phyloP scores from a whole-genome alignment of 2,888 invertebrate species.

The Acleris laterana region DNA sequence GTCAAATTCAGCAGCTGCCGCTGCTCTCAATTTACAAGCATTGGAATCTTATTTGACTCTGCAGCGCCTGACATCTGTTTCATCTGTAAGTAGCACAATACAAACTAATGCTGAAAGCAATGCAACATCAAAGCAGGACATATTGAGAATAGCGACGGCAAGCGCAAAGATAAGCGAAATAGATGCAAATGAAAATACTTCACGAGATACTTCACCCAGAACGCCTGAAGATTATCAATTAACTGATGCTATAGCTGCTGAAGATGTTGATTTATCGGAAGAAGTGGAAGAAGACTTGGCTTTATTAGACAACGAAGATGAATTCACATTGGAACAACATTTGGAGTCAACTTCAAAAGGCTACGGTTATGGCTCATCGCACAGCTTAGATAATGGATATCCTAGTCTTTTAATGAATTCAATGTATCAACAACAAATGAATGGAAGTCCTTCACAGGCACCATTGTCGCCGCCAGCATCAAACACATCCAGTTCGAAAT shows the following conservation, averaged over 20 bases:
- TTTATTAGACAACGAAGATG: constrained; percentile 90
- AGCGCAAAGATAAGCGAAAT: constrained; percentile 80
- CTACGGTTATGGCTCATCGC: constrained; percentile 77
- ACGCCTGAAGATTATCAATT: constrained; percentile 79
- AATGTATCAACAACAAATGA: constrained; percentile 85
- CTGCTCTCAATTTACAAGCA: constrained; percentile 93
- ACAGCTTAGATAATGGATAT: constrained; percentile 87
- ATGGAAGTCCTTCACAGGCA: constrained; percentile 75
- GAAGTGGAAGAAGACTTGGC: constrained; percentile 90
- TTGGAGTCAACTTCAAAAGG: constrained; percentile 76
- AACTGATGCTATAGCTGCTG: constrained; percentile 81
- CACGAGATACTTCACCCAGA: constrained; percentile 75
- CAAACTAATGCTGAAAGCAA: constrained; percentile 65
- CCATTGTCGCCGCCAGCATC: constrained; percentile 75
- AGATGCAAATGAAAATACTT: constrained; percentile 64
- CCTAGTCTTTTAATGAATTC: constrained; percentile 89
- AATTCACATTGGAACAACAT: constrained; percentile 85
- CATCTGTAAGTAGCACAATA: constrained; percentile 77
- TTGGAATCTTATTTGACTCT: constrained; percentile 93
- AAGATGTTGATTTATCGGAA: constrained; percentile 88
- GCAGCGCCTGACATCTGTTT: constrained; percentile 89
- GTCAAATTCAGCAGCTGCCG: constrained; percentile 92
- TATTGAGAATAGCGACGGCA: constrained; percentile 86
- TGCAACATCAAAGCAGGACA: constrained; percentile 86
- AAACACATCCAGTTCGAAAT: constrained; percentile 71